Conservation (phyloP, 2,888 invertebrate genomes). For the Zhengitettix transpicula region DNA sequence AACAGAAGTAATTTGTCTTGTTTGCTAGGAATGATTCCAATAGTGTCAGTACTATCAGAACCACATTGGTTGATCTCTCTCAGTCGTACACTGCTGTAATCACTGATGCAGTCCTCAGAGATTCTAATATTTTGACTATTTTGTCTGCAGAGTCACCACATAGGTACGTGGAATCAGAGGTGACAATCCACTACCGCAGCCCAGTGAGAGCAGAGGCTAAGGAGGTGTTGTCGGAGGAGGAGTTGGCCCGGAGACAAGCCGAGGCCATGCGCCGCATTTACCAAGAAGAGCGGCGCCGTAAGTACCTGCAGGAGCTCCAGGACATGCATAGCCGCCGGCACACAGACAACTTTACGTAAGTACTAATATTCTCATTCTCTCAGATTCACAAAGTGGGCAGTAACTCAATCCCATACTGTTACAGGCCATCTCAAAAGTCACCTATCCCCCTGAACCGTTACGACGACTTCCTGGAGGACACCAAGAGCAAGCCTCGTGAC, state of each 20-base stretch:
- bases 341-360: conserved; percentile 78
- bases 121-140: neutral
- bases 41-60: too few species aligned
- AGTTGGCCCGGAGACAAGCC: conserved; percentile 71
- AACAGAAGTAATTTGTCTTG: too few species aligned
- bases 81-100: too few species aligned
- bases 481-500: conserved; percentile 32
- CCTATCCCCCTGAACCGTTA: conserved; percentile 85
- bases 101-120: too few species aligned
- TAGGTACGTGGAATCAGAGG: conserved; percentile 81
- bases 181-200: conserved; percentile 83
- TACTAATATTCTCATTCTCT: conserved; percentile 5
- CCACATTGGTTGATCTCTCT: too few species aligned
- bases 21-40: too few species aligned
- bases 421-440: conserved; percentile 72
- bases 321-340: conserved; percentile 88
- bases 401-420: conserved; percentile 10
- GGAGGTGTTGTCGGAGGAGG: conserved; percentile 64
- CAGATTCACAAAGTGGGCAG: neutral
- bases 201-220: conserved; percentile 78
- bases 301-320: conserved; percentile 84
- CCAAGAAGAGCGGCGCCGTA: conserved; percentile 74
- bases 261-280: conserved; percentile 82
- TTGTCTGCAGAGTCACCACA: conserved; percentile 58
- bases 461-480: conserved; percentile 65